These are phyloP conservation scores for Phenganax marumi DNA, from an alignment of 92 coral and sea anemone genomes.

Conservation along the genomic window DNA sequence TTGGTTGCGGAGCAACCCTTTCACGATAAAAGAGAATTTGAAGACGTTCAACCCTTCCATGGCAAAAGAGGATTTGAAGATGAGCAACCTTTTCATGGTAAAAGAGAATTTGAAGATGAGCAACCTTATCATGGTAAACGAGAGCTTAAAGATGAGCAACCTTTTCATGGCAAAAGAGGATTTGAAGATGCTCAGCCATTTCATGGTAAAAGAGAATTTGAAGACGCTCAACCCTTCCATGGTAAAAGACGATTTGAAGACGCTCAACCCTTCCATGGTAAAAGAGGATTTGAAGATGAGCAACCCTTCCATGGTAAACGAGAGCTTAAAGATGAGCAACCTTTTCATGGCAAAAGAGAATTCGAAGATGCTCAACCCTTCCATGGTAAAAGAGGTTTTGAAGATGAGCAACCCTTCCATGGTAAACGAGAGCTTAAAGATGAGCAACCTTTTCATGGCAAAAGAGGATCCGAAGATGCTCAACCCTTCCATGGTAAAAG, in stretches of 20 bases:
- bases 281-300: not conserved
- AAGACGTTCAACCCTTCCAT: not conserved
- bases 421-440: not conserved
- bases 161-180: not conserved
- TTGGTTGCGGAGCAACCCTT: not conserved
- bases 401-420: not conserved
- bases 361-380: not conserved
- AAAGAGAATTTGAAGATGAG: not conserved
- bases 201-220: slow-evolving; percentile 11
- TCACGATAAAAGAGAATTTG: slow-evolving; percentile 3
- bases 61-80: not conserved
- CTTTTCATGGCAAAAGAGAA: slow-evolving; percentile 5
- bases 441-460: slow-evolving; percentile 6
- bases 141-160: not conserved
- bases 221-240: not conserved
- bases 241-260: not conserved
- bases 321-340: not conserved
- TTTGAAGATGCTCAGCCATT: not conserved
- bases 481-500: too few species aligned
- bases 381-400: not conserved
- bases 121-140: not conserved
- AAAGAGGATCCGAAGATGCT: not conserved
- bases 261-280: not conserved
- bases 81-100: not conserved
- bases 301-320: not conserved